These are phyloP conservation scores for Ochlodes sylvanus DNA, from an alignment of 2,888 invertebrate species.

Conservation along the genomic window DNA sequence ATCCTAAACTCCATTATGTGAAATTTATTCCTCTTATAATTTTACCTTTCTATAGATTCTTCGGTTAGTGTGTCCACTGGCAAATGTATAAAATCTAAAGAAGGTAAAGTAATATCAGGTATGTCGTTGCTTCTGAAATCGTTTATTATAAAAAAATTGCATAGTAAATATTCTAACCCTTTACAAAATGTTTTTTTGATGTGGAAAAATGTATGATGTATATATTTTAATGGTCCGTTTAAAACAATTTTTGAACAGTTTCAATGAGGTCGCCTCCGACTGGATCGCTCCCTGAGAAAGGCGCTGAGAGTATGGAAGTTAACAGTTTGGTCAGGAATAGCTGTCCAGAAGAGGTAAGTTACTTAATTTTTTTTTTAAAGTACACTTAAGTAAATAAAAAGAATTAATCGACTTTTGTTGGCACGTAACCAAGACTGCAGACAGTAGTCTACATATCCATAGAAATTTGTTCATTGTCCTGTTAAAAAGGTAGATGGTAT, in stretches of 20 bases:
- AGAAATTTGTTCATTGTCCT: no score
- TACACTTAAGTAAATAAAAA: no score
- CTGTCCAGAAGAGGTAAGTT: conserved; percentile 55
- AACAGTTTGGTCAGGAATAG: conserved; percentile 44
- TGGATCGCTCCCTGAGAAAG: conserved; percentile 47
- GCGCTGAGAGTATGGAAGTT: conserved; percentile 55
- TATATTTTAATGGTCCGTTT: conserved; percentile 55
- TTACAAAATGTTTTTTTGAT: conserved; percentile 50
- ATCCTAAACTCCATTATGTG: conserved; percentile 47
- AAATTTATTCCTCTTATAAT: conserved; percentile 26
- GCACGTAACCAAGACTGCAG: no score
- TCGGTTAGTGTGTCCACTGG: conserved; percentile 22
- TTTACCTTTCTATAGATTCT: conserved; percentile 50
- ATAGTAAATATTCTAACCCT: conserved; percentile 44
- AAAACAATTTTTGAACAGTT: conserved; percentile 52
- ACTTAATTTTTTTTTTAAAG: not conserved
- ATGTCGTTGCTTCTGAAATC: conserved; percentile 25
- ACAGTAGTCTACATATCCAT: no score
- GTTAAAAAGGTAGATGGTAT: no score
- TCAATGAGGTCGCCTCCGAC: conserved; percentile 45
- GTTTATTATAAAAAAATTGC: conserved; percentile 18
- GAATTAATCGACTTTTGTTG: no score
- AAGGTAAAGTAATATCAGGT: conserved; percentile 37
- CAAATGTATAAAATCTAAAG: conserved; percentile 22
- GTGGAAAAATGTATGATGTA: conserved; percentile 30